Base-by-base conservation (phyloP, 2,113 vertebrate species). In the Nansenia antarctica region DNA sequence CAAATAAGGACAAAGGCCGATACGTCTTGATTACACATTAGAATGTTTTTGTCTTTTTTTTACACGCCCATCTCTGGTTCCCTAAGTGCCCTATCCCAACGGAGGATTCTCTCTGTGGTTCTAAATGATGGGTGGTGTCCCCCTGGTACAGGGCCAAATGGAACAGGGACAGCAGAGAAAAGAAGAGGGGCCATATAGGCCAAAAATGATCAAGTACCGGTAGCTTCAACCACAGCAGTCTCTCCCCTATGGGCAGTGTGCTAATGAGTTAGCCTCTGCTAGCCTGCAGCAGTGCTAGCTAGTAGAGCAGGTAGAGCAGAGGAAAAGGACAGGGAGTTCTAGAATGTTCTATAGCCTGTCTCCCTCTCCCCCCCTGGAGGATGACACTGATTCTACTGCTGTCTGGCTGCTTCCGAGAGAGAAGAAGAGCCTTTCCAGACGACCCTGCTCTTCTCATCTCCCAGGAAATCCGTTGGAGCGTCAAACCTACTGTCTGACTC, bases 201-300 rank as follows among this genome's bases (percentile, higher is more conserved):
- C 53, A 72, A 69, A n/a, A n/a, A 37, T 53, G 37, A 65, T 27
- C n/a, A 54, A 42, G n/a, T 60, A 61, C 39, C 3, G 12, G 15
- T 8, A 18, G n/a, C n/a, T n/a, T n/a, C n/a, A 42, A n/a, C 42
- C n/a, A n/a, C n/a, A 65, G 53, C 37, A 67, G 24, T 22, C 3
- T 55, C 39, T 69, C 62, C 62, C 34, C n/a, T n/a, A 74, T 34
- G 37, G 70, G 27, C 67, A 66, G 62, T 76, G 61, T 34, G 37
- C n/a, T 77, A 67, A 69, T 77, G 34, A 32, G 14, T 26, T 26
- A 42, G 12, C 20, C 7, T 34, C 9, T 54, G 60, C 26, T 31
- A 47, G n/a, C 14, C 20, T 62, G 24, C 59, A 65, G 54, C 35
- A 67, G 9, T 67, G 39, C 18, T 14, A 59, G 34, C 1, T 29